These are phyloP conservation scores for Pachypanchax playfairii DNA, from an alignment of 2,113 vertebrate species.

Conservation along the genomic window DNA sequence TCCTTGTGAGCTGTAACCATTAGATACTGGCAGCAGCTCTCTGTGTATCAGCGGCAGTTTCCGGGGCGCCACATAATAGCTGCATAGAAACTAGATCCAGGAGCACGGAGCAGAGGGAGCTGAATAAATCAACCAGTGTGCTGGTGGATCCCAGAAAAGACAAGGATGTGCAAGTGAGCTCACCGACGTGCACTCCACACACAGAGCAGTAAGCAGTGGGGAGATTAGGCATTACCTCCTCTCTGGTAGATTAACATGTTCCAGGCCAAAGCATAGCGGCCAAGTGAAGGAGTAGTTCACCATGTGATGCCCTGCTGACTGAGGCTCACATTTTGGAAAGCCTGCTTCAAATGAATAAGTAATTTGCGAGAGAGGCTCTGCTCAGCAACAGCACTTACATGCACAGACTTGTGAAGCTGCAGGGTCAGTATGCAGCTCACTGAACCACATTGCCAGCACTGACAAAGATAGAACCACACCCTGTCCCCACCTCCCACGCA, in stretches of 20 bases:
- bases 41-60: slow-evolving; percentile 68
- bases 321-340: no score
- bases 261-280: background rate
- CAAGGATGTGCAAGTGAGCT: slow-evolving; percentile 60
- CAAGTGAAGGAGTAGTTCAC: slow-evolving; percentile 2
- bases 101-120: slow-evolving; percentile 53
- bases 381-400: background rate
- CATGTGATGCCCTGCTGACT: slow-evolving; percentile 37
- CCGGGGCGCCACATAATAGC: slow-evolving; percentile 78
- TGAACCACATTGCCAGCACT: slow-evolving; percentile 20
- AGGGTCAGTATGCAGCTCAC: slow-evolving; percentile 19
- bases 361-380: background rate
- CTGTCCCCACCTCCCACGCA: slow-evolving; percentile 58
- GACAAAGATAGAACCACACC: slow-evolving; percentile 56
- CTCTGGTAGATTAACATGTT: background rate
- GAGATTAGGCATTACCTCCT: slow-evolving; percentile 30
- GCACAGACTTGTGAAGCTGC: background rate
- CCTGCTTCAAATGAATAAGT: no score
- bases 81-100: slow-evolving; percentile 74
- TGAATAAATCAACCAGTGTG: slow-evolving; percentile 63
- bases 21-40: slow-evolving; percentile 73
- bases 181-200: slow-evolving; percentile 11
- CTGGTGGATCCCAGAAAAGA: slow-evolving; percentile 51
- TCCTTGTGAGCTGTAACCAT: slow-evolving; percentile 79
- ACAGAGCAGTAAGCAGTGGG: slow-evolving; percentile 34